phyloP scores from a whole-genome alignment of 2,113 vertebrate genomes.

The Poecile atricapillus region DNA sequence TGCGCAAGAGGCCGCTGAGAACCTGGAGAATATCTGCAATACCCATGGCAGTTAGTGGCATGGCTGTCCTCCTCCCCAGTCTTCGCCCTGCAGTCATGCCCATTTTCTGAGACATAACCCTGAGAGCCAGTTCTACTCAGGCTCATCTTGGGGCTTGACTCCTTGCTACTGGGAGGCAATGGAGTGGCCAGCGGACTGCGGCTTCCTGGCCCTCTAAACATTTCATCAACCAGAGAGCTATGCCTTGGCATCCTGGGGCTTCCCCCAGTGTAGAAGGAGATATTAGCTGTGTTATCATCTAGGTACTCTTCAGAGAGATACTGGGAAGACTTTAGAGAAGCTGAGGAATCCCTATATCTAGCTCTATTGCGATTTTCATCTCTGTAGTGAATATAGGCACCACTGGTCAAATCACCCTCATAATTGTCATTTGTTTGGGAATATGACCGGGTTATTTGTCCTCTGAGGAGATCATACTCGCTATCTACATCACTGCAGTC shows the following conservation, averaged over 20 bases:
- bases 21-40: conserved; percentile 68
- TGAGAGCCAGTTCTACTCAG: conserved; percentile 74
- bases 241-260: conserved; percentile 75
- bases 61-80: conserved; percentile 49
- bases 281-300: conserved; percentile 71
- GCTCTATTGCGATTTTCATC: conserved; percentile 69
- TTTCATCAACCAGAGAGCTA: conserved; percentile 76
- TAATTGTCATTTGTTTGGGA: conserved; percentile 85
- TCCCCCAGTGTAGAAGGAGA: conserved; percentile 71
- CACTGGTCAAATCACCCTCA: conserved; percentile 74
- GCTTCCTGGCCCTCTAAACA: conserved; percentile 65
- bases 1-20: conserved; percentile 61
- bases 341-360: conserved; percentile 73
- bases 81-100: conserved; percentile 54
- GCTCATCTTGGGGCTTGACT: conserved; percentile 73
- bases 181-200: conserved; percentile 73
- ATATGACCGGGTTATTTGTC: conserved; percentile 73
- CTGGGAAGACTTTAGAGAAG: conserved; percentile 67
- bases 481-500: conserved; percentile 89
- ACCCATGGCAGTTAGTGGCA: neutral
- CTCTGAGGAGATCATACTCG: conserved; percentile 80
- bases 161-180: conserved; percentile 71
- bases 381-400: conserved; percentile 73
- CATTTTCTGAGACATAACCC: conserved; percentile 79
- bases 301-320: conserved; percentile 71